Base-by-base conservation (phyloP, 2,888 invertebrate species). In the Cantharis rustica region DNA sequence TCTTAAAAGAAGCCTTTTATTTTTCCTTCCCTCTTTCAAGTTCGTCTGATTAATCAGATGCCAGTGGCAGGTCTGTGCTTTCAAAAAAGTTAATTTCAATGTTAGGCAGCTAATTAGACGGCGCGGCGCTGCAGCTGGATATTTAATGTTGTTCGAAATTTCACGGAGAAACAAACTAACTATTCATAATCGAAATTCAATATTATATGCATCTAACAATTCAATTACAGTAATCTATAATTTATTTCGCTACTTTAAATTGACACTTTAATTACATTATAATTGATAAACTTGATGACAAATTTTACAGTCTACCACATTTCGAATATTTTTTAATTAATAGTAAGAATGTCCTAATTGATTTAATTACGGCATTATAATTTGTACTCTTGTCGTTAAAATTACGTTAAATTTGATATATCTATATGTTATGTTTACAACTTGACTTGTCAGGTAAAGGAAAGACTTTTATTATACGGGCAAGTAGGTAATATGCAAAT, bases 81-180 rank as follows among this genome's bases (percentile, higher is more conserved):
- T 78, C 75, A 79, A 80, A 80, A 79, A 80, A 79, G 78, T 79
- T 79, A 79, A 80, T 79, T 80, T 80, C 77, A 81, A 81, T 80
- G 81, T 79, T 80, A 80, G 80, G 80, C 80, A 81, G 80, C 80
- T 81, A 81, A 81, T 81, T 81, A 81, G 80, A 76, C 76, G 78
- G 76, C 78, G 76, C 76, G 78, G 76, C 78, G 76, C 76, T 76
- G 76, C 78, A 78, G 73, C 74, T 76, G 69, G 66, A 69, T 74
- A 71, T 76, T 78, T 78, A 76, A 78, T 76, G 78, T 74, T 77
- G 73, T 78, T 75, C 75, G 73, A 73, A 75, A 75, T 69, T 73
- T 70, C 74, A 72, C 27, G 71, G 31, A 73, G 27, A 23, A 70
- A 76, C 73, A 73, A 73, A 73, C 70, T 68, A 62, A 71, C 75